A percentile compares a stretch with the other conserved stretches of the same genome.
Evolutionary conservation across 1,140 invertebrate genomes (phyloP).

Genomic region (Solen grandis): DNA sequence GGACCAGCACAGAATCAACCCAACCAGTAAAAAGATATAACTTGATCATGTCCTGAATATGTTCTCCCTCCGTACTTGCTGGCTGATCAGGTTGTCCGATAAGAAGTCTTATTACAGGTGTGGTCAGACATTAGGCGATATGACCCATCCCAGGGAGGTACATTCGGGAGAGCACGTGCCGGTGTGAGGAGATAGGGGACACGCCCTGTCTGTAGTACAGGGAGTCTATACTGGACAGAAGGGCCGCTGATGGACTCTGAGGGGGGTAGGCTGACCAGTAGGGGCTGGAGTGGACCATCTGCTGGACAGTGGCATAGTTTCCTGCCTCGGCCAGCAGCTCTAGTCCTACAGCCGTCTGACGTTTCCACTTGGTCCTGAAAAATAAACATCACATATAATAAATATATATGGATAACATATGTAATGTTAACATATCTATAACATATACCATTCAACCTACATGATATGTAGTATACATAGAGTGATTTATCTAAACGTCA

Average conservation of each 20-base stretch:
- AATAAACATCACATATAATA: neutral
- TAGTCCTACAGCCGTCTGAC: slow-evolving; percentile 96
- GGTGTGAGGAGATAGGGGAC: slow-evolving; percentile 33
- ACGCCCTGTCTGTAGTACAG: slow-evolving; percentile 49
- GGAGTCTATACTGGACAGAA: slow-evolving; percentile 36
- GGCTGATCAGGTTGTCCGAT: too few relatives aligned
- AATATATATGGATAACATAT: neutral
- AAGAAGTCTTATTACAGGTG: too few relatives aligned
- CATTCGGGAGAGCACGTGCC: slow-evolving; percentile 44
- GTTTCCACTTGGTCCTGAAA: slow-evolving; percentile 99
- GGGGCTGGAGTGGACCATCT: slow-evolving; percentile 89
- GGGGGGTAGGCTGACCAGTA: slow-evolving; percentile 82
- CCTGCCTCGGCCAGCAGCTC: slow-evolving; percentile 97
- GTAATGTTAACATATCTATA: too few relatives aligned
- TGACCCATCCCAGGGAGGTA: slow-evolving; percentile 46
- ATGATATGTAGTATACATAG: too few relatives aligned
- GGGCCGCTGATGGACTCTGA: slow-evolving; percentile 18
- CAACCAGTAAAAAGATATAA: too few relatives aligned
- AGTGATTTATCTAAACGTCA: too few relatives aligned
- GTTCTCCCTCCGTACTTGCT: too few relatives aligned
- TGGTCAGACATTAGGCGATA: slow-evolving; percentile 22
- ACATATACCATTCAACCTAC: too few relatives aligned
- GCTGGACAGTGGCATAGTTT: slow-evolving; percentile 96
- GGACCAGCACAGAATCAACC: too few relatives aligned
- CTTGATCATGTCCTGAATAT: too few relatives aligned